Evolutionary conservation across 2,113 vertebrate genomes (phyloP), one percentile per base, ranked within the genome.

Genomic region (Pardalotus punctatus): DNA sequence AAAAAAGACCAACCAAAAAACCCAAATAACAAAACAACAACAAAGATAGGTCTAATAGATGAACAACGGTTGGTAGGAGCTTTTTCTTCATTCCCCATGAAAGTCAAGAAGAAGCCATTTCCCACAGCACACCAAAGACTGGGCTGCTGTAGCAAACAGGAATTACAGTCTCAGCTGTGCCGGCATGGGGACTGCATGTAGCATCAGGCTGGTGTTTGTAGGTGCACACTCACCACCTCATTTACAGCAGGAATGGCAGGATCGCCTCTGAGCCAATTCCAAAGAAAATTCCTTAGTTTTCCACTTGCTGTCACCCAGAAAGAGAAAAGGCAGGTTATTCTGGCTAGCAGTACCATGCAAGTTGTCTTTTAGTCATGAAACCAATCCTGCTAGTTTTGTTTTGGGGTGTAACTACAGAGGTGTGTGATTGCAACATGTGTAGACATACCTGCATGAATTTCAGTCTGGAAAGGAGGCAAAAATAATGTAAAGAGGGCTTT

Each of bases 101-200:
- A 60, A 65, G 53, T 2, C 3, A 2, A 72, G 36, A 80, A 58
- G 22, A 4, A 53, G 54, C 40, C 4, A 1, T 35, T 88, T 70
- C 24, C 21, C 22, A 36, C 57, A 64, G 38, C 36, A 35, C 38
- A n/a, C 25, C 43, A 62, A 45, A 50, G 58, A 7, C 22, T 2
- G 36, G 69, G 56, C 86, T 77, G 58, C 56, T 86, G 76, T 38
- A 80, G 57, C 53, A 65, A 64, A 53, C 12, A 14, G 47, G 51
- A n/a, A 24, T 43, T 43, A 27, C 5, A 7, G 25, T 50, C 40
- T 54, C 0, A 0, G 19, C 36, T 27, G 51, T 4, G 36, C 0
- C 0, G 43, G 72, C 38, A 8, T 1, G 4, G 66, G n/a, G 36
- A 72, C 45, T 19, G 61, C 25, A 0, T 4, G 36, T 8, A 45